These are phyloP conservation scores for Trichonephila clavata DNA, from an alignment of 1,140 invertebrate genomes.

Conservation along the genomic window DNA sequence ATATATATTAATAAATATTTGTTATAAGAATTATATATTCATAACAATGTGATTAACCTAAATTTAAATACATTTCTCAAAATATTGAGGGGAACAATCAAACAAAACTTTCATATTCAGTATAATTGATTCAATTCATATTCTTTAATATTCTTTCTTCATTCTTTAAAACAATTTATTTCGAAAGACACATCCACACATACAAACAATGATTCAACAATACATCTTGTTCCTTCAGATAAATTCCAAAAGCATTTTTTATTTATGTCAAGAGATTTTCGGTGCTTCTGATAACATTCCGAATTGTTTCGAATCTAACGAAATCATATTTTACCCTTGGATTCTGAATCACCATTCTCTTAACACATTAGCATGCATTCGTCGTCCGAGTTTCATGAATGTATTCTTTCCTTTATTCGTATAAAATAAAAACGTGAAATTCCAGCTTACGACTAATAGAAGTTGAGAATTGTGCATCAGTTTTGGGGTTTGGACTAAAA, in stretches of 20 bases:
- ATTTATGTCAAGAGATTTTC: background rate
- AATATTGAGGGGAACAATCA: too few relatives aligned
- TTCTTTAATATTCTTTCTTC: too few relatives aligned
- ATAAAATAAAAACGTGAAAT: conserved; percentile 31
- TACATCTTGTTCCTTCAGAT: background rate
- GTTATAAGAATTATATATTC: too few relatives aligned
- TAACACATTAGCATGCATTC: background rate
- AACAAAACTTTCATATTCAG: too few relatives aligned
- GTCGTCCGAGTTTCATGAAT: conserved; percentile 14
- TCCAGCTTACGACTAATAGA: background rate
- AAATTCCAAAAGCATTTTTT: background rate
- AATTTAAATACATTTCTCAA: too few relatives aligned
- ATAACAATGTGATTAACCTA: too few relatives aligned
- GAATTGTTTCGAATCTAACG: background rate
- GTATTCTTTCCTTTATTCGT: conserved; percentile 25
- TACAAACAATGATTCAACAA: background rate
- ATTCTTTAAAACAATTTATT: too few relatives aligned
- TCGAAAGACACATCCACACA: background rate
- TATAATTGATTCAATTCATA: too few relatives aligned
- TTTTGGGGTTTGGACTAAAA: background rate
- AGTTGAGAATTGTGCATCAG: background rate
- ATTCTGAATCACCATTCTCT: conserved; percentile 1
- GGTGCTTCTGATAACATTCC: background rate
- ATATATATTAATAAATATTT: too few relatives aligned
- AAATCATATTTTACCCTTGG: background rate